Percentiles rank a stretch among this genome's conserved stretches.
Conservation (phyloP, 35 echinoderm and acorn worm genomes). For the Heliocidaris tuberculata region DNA sequence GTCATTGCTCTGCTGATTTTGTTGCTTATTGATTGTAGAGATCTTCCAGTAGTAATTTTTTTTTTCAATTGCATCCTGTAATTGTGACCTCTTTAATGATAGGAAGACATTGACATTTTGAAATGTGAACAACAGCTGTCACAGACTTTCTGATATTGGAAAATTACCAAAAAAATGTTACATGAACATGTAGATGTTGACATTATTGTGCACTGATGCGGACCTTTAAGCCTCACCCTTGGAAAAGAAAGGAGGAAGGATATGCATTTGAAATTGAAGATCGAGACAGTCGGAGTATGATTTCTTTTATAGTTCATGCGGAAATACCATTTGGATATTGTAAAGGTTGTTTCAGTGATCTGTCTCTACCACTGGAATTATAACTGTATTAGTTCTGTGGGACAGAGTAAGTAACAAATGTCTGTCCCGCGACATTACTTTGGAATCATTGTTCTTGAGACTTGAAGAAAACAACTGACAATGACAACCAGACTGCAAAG, state of each 20-base stretch:
- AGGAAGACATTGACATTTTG: background rate
- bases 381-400: background rate
- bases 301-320: background rate
- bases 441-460: background rate
- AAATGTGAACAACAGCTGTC: background rate
- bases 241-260: background rate
- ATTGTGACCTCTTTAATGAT: background rate
- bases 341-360: background rate
- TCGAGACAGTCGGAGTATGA: background rate
- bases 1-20: background rate
- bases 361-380: background rate
- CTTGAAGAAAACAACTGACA: background rate
- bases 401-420: background rate
- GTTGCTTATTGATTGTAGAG: background rate
- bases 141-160: background rate
- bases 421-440: background rate
- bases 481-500: slow-evolving; percentile 23
- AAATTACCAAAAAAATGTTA: background rate
- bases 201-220: background rate
- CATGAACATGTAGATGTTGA: background rate
- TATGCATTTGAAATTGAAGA: background rate
- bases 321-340: background rate
- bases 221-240: background rate
- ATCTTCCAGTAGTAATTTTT: background rate
- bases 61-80: background rate